Conservation (phyloP, 2,888 invertebrate species). For the Syrphus vitripennis region DNA sequence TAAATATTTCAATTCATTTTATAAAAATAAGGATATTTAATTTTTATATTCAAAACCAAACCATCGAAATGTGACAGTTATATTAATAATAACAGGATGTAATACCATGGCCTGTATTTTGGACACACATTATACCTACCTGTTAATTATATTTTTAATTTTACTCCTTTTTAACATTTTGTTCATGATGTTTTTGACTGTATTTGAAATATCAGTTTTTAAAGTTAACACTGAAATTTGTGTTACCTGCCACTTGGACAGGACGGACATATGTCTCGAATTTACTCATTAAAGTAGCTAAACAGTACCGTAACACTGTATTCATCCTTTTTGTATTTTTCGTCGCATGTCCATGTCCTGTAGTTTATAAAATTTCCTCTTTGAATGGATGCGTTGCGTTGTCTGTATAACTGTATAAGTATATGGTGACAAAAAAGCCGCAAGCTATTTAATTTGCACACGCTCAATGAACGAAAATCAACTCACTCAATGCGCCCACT, state of each 20-base stretch:
- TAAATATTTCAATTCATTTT: constrained; percentile 35
- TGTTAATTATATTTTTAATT: constrained; percentile 57
- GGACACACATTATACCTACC: background rate
- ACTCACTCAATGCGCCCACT: constrained; percentile 9
- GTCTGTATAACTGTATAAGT: background rate
- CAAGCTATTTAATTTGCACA: constrained; percentile 51
- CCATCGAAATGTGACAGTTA: background rate
- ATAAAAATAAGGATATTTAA: background rate
- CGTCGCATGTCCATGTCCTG: background rate
- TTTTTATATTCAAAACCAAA: background rate
- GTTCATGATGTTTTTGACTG: too few relatives aligned
- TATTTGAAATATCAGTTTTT: background rate
- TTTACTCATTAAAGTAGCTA: background rate
- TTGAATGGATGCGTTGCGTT: constrained; percentile 29
- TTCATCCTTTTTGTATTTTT: background rate
- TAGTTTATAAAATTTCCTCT: constrained; percentile 33
- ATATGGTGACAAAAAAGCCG: constrained; percentile 7
- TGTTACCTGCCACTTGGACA: background rate
- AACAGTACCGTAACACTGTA: too few relatives aligned
- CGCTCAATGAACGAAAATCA: constrained; percentile 51
- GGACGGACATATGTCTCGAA: constrained; percentile 35
- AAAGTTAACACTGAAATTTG: constrained; percentile 36
- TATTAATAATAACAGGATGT: constrained; percentile 42
- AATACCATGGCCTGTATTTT: constrained; percentile 12
- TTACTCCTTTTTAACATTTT: too few relatives aligned